Evolutionary conservation across 2,113 vertebrate genomes (phyloP).

Genomic region (Sprattus sprattus): DNA sequence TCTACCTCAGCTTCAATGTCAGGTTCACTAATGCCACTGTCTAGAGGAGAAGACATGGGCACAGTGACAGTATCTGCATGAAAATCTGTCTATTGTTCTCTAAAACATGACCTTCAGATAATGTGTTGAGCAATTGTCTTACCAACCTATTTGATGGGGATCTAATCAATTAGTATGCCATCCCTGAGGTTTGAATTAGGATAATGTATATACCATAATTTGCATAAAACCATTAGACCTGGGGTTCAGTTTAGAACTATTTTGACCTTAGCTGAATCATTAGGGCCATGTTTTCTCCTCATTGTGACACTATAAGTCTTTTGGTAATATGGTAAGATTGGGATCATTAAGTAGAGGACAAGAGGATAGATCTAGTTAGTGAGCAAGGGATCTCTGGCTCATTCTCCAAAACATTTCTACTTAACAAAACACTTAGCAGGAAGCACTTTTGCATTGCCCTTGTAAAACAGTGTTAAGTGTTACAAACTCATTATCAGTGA

Average conservation of each 20-base stretch:
- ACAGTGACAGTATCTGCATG: not conserved
- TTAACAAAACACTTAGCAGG: no score
- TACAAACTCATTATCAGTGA: no score
- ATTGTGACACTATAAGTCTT: not conserved
- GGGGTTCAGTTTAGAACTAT: conserved; percentile 21
- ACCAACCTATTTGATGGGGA: conserved; percentile 22
- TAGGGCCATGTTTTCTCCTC: conserved; percentile 23
- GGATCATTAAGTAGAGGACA: not conserved
- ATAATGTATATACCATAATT: conserved; percentile 17
- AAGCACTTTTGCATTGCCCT: no score
- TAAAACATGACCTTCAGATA: conserved; percentile 26
- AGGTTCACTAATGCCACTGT: not conserved
- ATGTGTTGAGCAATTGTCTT: conserved; percentile 26
- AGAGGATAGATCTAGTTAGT: not conserved
- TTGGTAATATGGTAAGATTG: not conserved
- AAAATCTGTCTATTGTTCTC: not conserved
- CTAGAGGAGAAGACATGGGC: not conserved
- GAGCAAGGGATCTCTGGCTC: not conserved
- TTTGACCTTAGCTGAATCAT: conserved; percentile 37
- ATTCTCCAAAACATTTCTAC: not conserved
- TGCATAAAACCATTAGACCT: conserved; percentile 22
- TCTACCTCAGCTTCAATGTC: not conserved
- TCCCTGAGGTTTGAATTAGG: conserved; percentile 22
- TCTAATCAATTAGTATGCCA: conserved; percentile 28
- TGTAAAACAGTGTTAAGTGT: no score